Percentiles rank a stretch among this genome's conserved stretches.
Conservation (phyloP, 1,140 invertebrate species). For the Metopolophium dirhodum region DNA sequence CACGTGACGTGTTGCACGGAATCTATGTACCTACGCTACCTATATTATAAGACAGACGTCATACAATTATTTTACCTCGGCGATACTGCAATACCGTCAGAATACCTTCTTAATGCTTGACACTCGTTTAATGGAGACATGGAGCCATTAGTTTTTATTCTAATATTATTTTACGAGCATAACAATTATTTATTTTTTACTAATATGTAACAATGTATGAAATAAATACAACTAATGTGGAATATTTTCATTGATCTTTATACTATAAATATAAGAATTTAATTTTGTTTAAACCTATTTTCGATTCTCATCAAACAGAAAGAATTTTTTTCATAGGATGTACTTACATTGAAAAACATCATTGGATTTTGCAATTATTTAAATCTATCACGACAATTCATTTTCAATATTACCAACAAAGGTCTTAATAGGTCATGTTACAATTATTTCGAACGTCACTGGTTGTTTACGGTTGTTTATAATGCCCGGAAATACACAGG, state of each 20-base stretch:
- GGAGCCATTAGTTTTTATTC: not conserved
- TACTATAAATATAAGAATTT: too few species aligned
- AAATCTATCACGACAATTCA: not conserved
- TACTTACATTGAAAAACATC: not conserved
- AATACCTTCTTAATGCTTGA: not conserved
- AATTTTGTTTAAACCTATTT: too few species aligned
- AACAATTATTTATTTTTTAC: not conserved
- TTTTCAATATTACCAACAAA: not conserved
- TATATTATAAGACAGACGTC: not conserved
- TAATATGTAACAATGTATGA: not conserved
- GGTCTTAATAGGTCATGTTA: not conserved
- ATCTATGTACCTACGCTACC: not conserved
- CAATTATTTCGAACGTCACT: constrained; percentile 8
- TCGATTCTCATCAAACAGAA: not conserved
- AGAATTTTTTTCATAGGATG: not conserved
- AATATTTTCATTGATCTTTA: not conserved
- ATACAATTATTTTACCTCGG: not conserved
- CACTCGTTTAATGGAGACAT: not conserved
- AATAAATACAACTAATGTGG: not conserved
- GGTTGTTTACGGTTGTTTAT: not conserved
- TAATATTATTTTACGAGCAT: not conserved
- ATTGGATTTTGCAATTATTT: not conserved
- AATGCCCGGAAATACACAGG: constrained; percentile 27
- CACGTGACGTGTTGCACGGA: not conserved
- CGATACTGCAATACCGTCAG: not conserved